phyloP scores from a whole-genome alignment of 2,113 vertebrate genomes.

The Nyctereutes procyonoides region DNA sequence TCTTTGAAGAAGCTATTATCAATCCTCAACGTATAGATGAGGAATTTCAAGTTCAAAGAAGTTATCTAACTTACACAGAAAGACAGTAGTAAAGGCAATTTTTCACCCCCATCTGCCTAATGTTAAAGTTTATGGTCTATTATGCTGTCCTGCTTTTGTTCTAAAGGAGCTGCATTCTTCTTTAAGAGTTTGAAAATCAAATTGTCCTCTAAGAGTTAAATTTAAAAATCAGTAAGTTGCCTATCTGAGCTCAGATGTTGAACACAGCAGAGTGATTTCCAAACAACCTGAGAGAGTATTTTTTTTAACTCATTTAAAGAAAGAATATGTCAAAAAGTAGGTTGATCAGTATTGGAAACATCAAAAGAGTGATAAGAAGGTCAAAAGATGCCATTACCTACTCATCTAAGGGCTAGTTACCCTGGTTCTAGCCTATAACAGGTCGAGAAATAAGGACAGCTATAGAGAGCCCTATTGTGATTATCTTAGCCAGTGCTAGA shows the following conservation, averaged over 20 bases:
- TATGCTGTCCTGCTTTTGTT: background rate
- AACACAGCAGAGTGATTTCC: background rate
- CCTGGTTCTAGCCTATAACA: background rate
- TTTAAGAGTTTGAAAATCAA: background rate
- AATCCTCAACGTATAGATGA: background rate
- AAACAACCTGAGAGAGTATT: slow-evolving; percentile 7
- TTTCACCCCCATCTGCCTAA: background rate
- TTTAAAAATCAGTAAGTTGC: background rate
- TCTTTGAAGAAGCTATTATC: background rate
- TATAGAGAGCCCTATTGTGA: background rate
- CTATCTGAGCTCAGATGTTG: background rate
- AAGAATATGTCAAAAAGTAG: background rate
- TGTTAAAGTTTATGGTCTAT: background rate
- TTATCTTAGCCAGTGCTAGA: background rate
- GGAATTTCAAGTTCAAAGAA: slow-evolving; percentile 37
- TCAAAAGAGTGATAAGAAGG: background rate
- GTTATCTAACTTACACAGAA: background rate
- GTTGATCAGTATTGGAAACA: slow-evolving; percentile 19
- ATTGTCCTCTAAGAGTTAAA: background rate
- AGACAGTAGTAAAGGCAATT: background rate
- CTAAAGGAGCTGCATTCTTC: background rate
- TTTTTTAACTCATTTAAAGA: slow-evolving; percentile 21
- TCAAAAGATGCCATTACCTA: slow-evolving; percentile 6
- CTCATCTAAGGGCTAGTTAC: background rate
- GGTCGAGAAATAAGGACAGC: background rate